These are phyloP conservation scores for Orchesellides sinensis DNA, from an alignment of 2,888 invertebrate genomes.

Conservation along the genomic window DNA sequence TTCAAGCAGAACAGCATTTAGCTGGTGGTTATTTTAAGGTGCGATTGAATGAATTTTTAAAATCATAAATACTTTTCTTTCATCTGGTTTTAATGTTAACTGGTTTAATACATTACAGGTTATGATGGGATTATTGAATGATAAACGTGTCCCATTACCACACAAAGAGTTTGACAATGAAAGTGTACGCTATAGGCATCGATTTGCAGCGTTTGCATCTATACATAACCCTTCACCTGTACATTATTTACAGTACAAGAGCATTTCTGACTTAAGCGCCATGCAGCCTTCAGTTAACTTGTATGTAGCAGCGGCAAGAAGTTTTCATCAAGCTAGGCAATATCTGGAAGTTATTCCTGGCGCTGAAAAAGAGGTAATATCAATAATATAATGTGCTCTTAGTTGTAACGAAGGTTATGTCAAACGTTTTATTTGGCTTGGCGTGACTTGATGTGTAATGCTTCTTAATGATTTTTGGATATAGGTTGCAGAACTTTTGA, in stretches of 20 bases:
- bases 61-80: too few relatives aligned
- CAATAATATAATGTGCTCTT: neutral
- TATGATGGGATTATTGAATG: slow-evolving; percentile 91
- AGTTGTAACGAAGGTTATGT: too few relatives aligned
- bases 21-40: slow-evolving; percentile 97
- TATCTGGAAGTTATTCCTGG: slow-evolving; percentile 88
- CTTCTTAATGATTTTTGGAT: neutral
- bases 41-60: slow-evolving; percentile 54
- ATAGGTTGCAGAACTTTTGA: slow-evolving; percentile 88
- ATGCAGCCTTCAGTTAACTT: slow-evolving; percentile 76
- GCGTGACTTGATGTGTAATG: too few relatives aligned
- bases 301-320: slow-evolving; percentile 91
- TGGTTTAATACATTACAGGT: slow-evolving; percentile 80
- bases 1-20: slow-evolving; percentile 94
- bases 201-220: slow-evolving; percentile 92
- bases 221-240: slow-evolving; percentile 94
- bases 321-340: slow-evolving; percentile 93
- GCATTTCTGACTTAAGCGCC: slow-evolving; percentile 76
- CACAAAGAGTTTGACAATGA: slow-evolving; percentile 94
- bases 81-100: neutral
- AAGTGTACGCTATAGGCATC: slow-evolving; percentile 94
- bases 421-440: too few relatives aligned
- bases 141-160: slow-evolving; percentile 89
- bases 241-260: slow-evolving; percentile 91
- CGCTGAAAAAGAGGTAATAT: slow-evolving; percentile 86